Evolutionary conservation across 2,113 vertebrate genomes (phyloP), one percentile per base, ranked within the genome.

Genomic region (Urocitellus parryii): DNA sequence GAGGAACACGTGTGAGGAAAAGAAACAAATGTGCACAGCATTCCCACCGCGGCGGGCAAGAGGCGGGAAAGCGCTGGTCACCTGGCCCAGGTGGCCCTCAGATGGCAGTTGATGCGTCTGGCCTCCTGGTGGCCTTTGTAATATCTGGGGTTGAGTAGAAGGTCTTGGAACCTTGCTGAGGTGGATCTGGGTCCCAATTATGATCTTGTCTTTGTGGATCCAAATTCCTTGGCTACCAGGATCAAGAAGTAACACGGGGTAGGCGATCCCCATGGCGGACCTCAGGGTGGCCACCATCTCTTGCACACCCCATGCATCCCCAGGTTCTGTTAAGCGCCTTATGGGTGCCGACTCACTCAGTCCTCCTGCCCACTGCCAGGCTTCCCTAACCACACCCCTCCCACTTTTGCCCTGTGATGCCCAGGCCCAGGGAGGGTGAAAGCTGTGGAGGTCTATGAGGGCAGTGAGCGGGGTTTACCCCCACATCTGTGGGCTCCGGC

Each of bases 291-390:
- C 72, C 39, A 25, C 61, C 42, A 1, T 5, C 39, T 11, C 4
- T 27, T 2, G 4, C 39, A 0, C 16, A 7, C 8, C 17, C 4
- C 4, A 1, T 3, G 6, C 0, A 5, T 3, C 8, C 17, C 32
- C 4, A 32, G 18, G 70, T 6, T n/a, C 34, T 16, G 0, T 1
- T 9, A 4, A n/a, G 18, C 4, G 2, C 11, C 1, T 13, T 1
- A 1, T 4, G 0, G 1, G 13, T 0, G 1, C 68, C 13, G 1
- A 58, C 5, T n/a, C 68, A 0, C 10, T 10, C 27, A 34, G 9
- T 0, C 74, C 27, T 72, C 53, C 4, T 34, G 4, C 0, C 37
- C 32, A 4, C 81, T 22, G 14, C 20, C 4, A 5, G 37, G 22
- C 37, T 39, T 37, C 24, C 34, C 2, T 3, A 11, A 12, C 39